Evolutionary conservation across 1,140 invertebrate species (phyloP), one percentile per base, ranked within the genome.

Genomic region (Zaprionus taronus): DNA sequence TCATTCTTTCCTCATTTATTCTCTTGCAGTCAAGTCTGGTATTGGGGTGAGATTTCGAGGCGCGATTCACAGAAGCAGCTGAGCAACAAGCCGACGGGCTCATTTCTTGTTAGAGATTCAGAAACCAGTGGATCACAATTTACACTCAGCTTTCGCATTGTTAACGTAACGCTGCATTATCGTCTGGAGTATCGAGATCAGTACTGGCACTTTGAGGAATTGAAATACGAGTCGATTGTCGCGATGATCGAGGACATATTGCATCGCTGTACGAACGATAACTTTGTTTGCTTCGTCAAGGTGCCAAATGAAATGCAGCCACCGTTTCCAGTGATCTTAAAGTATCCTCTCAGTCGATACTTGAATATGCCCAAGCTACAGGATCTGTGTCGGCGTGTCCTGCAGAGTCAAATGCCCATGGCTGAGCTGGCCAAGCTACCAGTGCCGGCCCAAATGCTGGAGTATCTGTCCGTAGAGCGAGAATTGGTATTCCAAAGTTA

Each of bases 71-170:
- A 94, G 80, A 91, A 92, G 17, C 93, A 93, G 61, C 77, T 96
- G 17, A 92, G 93, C n/a, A 94, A 95, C 68, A 95, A 96, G 90
- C 95, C 96, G 28, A 96, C 97, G 92, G 96, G 96, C 66, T 95
- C 96, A 67, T 97, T 97, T 93, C 93, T 97, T 49, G 96, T 97
- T 7, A 94, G 96, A 20, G 96, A 97, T 91, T 97, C 96, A 12
- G 92, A 93, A 44, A 86, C 86, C 7, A 89, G 79, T 38, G 95
- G 95, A 2, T 96, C 96, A 68, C 95, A 96, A 78, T 94, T 97
- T 51, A 94, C 94, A 28, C 92, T 97, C 17, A 96, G 96, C 91
- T 97, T 97, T 93, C 94, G 96, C 72, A 96, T 96, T 61, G 95
- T 95, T 77, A 96, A 96, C 15, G 95, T 95, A 79, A 96, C 96